Base-by-base conservation (phyloP, 2,113 vertebrate genomes). In the Apodemus sylvaticus region DNA sequence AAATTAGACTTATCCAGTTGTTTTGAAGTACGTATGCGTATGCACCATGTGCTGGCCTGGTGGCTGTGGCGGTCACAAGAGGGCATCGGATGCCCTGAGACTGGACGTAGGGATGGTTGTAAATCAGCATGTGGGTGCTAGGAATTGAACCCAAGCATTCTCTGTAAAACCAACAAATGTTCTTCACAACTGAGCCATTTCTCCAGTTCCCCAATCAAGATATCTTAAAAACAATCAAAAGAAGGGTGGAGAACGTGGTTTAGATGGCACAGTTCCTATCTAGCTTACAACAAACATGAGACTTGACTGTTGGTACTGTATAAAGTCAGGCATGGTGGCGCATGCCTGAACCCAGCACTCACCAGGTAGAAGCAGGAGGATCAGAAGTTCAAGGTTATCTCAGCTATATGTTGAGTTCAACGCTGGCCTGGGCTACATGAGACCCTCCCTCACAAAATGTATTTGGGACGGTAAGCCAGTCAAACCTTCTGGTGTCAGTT, bases 211-310 rank as follows among this genome's bases (percentile, higher is more conserved):
- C 51, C 8, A 58, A 81, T 55, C 51, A n/a, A 81, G 11, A 53
- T 48, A 51, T 48, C 31, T 36, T 70, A 96, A 97, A 95, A 91
- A 62, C 42, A 83, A 68, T 76, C 13, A 71, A 68, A 79, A 83
- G 19, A 36, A 34, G 87, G 34, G 4, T 58, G 45, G 60, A 31
- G 60, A 45, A 34, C 10, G n/a, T 85, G 60, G 39, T 31, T 83
- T 22, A 42, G 81, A 34, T 16, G 39, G 24, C 20, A 31, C 26
- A 64, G 39, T 1, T 34, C 82, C 45, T 31, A n/a, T 64, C 81
- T 85, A 64, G 39, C 24, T 60, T 42, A 64, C 24, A 31, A 24
- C 26, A 45, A 45, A 64, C 82, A 20, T 29, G 5, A 19, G 17
- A 64, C 31, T 45, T 1, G 9, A 34, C 42, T 45, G 13, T 45